Percentiles rank a stretch among this genome's conserved stretches.
Evolutionary conservation across 2,113 vertebrate species (phyloP).

Genomic region (Daphoenositta chrysoptera): DNA sequence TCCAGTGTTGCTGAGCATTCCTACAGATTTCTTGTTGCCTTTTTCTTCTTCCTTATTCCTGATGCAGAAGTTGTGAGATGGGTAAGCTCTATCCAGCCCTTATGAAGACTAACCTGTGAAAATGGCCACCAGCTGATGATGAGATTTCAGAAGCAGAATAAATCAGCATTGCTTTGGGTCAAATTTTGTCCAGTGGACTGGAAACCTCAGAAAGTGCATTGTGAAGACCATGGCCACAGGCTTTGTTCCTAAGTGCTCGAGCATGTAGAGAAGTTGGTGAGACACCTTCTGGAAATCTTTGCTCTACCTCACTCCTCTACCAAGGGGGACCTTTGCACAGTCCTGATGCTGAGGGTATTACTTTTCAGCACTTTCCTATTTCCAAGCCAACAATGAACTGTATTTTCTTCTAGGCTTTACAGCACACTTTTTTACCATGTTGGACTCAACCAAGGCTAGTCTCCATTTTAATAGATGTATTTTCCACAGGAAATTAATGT

Average conservation of each 20-base stretch:
- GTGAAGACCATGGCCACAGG: not conserved
- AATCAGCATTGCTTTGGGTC: not conserved
- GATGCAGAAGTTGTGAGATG: not conserved
- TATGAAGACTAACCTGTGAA: not conserved
- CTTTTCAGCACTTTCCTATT: not conserved
- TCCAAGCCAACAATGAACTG: not conserved
- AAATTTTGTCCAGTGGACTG: not conserved
- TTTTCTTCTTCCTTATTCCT: not conserved
- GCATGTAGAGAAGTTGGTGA: not conserved
- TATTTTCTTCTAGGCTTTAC: not conserved
- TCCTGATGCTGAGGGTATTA: not conserved
- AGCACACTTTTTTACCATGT: not conserved
- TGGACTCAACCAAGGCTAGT: not conserved
- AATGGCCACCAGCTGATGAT: not conserved
- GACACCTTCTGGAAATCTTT: not conserved
- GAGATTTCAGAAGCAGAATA: not conserved
- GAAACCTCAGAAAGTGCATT: not conserved
- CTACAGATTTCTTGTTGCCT: not conserved
- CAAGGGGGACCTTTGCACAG: not conserved
- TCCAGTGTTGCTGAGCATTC: not conserved
- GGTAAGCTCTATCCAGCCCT: not conserved
- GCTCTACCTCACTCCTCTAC: not conserved
- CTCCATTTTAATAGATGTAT: conserved; percentile 49
- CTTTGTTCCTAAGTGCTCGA: rapidly evolving
- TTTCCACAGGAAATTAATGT: conserved; percentile 70